These are phyloP conservation scores for Chelon auratus DNA, from an alignment of 2,797 vertebrate species.

Conservation along the genomic window DNA sequence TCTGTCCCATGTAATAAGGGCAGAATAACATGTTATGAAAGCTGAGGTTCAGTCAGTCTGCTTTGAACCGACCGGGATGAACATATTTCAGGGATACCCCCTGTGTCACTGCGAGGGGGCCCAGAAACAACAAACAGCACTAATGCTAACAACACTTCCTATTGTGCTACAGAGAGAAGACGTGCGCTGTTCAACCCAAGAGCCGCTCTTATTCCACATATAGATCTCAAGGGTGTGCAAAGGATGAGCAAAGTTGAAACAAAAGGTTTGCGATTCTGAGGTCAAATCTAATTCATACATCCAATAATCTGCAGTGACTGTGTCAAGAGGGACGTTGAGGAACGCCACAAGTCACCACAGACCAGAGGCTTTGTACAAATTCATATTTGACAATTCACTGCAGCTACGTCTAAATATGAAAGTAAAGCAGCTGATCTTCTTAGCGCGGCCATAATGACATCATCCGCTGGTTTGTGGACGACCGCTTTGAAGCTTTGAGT, in stretches of 20 bases:
- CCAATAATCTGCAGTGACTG: background rate
- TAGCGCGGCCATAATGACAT: too few relatives aligned
- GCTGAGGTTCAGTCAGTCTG: slow-evolving; percentile 36
- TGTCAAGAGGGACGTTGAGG: background rate
- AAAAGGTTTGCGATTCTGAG: background rate
- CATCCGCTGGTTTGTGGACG: too few relatives aligned
- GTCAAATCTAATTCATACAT: background rate
- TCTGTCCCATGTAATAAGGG: slow-evolving; percentile 4
- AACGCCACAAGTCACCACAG: background rate
- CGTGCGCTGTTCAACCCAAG: background rate
- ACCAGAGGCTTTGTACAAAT: too few relatives aligned
- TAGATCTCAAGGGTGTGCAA: background rate
- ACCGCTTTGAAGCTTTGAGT: too few relatives aligned
- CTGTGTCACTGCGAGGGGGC: slow-evolving; percentile 51
- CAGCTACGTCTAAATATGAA: too few relatives aligned
- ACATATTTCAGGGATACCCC: slow-evolving; percentile 45
- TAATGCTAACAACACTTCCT: slow-evolving; percentile 59
- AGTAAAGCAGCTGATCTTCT: too few relatives aligned
- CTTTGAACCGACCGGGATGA: slow-evolving; percentile 54
- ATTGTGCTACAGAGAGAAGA: slow-evolving; percentile 43
- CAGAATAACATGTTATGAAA: slow-evolving; percentile 48
- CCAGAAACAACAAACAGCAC: slow-evolving; percentile 71
- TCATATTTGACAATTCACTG: too few relatives aligned
- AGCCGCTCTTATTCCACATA: background rate
- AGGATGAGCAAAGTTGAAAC: background rate